Base-by-base conservation (phyloP, 2,888 invertebrate species). In the Odiellus spinosus region DNA sequence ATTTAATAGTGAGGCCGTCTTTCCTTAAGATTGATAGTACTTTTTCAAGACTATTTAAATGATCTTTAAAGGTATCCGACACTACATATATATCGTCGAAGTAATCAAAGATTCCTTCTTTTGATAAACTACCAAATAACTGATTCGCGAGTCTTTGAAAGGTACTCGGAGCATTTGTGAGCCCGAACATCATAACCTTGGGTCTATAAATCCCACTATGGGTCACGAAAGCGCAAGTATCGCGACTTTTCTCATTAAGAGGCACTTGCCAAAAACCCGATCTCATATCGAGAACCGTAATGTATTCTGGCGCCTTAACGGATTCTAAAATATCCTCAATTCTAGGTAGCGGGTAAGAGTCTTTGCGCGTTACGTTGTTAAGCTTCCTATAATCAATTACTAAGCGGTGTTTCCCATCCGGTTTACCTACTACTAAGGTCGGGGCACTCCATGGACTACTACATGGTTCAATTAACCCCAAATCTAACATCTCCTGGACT, bases 11-110 rank as follows among this genome's bases (percentile, higher is more conserved):
- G 10, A 59, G 39, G 3, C 52, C 49, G 17, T 51, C 52, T 36
- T 50, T 32, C 12, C 39, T 18, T 8, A 59, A 38, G 15, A 49
- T 33, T 6, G 54, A 26, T 12, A 58, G 45, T 3, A 58, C 48
- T 17, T 40, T 3, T 26, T 15, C 38, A 8, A 58, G 17, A 21
- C 47, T 35, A 2, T 33, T 15, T 6, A 54, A 8, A 42, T 55
- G 53, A 32, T 53, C 48, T 15, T 56, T 51, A 41, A 56, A 55
- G 2, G 47, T 49, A 11, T 45, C 35, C 5, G 51, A 46, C 20
- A 47, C 54, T 2, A 58, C 46, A 6, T 58, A 45, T 1, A 56
- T 47, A 40, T 60, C 56, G 26, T 59, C 56, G 2, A 58, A 32
- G 40, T 58, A 59, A 12, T 55, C 49, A 4, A 58, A 36, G 14